Evolutionary conservation across 2,888 invertebrate species (phyloP), one percentile per base, ranked within the genome.

Genomic region (Electrophaes corylata): DNA sequence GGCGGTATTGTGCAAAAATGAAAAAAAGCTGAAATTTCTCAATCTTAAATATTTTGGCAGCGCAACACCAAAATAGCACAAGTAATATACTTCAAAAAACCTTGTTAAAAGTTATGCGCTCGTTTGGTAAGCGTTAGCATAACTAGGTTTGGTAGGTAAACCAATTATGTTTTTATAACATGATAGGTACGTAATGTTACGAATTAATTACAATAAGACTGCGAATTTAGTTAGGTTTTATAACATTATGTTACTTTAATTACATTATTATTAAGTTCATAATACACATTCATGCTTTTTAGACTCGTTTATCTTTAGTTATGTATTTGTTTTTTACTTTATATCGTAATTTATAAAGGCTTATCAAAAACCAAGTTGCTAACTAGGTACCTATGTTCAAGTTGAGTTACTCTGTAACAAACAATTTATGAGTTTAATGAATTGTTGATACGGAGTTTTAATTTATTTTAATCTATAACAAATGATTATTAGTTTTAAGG

Each of bases 311-410:
- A 23, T 23, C 23, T 23, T 4, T 16, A 33, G 23, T 41, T 33
- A 33, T 26, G 23, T 40, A 33, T 33, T 33, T n/a, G n/a, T 35
- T 35, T 35, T 35, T 14, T 14, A 37, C 1, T 1, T 10, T 41
- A n/a, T 46, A 48, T 48, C 20, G 16, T 23, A 37, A 23, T 20
- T 26, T 35, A n/a, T 19, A 35, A 14, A 35, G 37, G 37, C 16
- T 37, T 37, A 37, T 37, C 37, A 16, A 37, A 16, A 37, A 10
- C 16, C n/a, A 2, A 16, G 16, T 16, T 37, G 16, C 1, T 4
- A 26, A 8, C 6, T 26, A 26, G 6, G 26, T 26, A 29, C 2
- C 10, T 37, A 37, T 3, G 37, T 37, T 37, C 37, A 10, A 16
- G 14, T 37, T 37, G 10, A 37, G 4, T 37, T 10, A 37, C 37